These are phyloP conservation scores for Smutsia gigantea DNA, from an alignment of 2,797 vertebrate genomes.

Conservation along the genomic window DNA sequence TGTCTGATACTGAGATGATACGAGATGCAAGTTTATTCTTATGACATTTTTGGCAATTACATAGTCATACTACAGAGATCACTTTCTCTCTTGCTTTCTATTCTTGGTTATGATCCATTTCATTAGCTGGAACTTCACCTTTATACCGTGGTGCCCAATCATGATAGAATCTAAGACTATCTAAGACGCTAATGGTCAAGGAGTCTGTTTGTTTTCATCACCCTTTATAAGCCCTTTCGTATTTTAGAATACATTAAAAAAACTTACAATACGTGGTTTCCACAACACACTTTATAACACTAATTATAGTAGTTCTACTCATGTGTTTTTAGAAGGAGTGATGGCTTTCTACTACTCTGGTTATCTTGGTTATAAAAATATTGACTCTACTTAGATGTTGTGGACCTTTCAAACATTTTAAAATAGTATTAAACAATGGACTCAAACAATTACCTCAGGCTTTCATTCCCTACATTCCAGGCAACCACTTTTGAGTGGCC, in stretches of 20 bases:
- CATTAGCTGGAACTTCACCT: constrained; percentile 38
- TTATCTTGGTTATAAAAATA: constrained; percentile 64
- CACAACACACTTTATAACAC: not conserved
- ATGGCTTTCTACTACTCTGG: not conserved
- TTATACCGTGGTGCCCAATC: not conserved
- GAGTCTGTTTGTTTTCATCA: constrained; percentile 37
- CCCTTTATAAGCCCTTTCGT: not conserved
- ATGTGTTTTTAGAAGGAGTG: constrained; percentile 33
- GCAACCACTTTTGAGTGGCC: constrained; percentile 29
- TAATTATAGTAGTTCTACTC: constrained; percentile 32
- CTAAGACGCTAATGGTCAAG: not conserved
- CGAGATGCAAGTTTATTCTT: not conserved
- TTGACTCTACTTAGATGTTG: constrained; percentile 54
- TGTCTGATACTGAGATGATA: constrained; percentile 41
- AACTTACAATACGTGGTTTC: not conserved
- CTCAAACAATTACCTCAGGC: constrained; percentile 44
- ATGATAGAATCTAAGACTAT: not conserved
- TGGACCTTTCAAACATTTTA: constrained; percentile 55
- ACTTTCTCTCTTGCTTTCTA: not conserved
- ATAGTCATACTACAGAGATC: not conserved
- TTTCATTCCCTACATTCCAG: constrained; percentile 52
- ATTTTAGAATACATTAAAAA: constrained; percentile 39
- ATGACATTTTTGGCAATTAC: not conserved
- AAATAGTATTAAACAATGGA: constrained; percentile 57
- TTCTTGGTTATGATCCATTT: constrained; percentile 41